Percentiles rank a stretch among this genome's conserved stretches.
These are phyloP conservation scores for Noctua comes DNA, from an alignment of 2,888 invertebrate genomes.

Conservation along the genomic window DNA sequence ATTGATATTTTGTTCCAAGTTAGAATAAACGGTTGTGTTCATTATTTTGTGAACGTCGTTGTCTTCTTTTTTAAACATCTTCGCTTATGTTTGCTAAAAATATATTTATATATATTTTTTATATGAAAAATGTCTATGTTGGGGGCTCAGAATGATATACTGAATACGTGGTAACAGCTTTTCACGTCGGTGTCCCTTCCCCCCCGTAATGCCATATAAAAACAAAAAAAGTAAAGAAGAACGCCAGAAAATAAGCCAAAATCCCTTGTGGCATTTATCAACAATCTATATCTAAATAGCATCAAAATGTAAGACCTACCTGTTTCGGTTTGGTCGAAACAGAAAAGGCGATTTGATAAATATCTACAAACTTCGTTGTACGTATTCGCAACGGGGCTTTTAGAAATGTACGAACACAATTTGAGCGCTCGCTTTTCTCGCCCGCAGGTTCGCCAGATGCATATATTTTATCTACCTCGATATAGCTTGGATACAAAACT, in stretches of 20 bases:
- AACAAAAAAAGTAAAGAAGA: background rate
- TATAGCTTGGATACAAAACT: slow-evolving; percentile 58
- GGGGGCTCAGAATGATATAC: too few relatives aligned
- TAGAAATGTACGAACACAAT: slow-evolving; percentile 81
- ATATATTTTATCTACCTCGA: slow-evolving; percentile 72
- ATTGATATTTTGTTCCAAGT: too few relatives aligned
- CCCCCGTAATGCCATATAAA: background rate
- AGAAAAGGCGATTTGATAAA: slow-evolving; percentile 83
- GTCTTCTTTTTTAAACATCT: too few relatives aligned
- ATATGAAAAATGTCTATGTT: too few relatives aligned
- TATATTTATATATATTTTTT: too few relatives aligned
- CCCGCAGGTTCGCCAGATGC: slow-evolving; percentile 73
- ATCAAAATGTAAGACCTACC: slow-evolving; percentile 45
- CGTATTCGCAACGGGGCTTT: slow-evolving; percentile 78
- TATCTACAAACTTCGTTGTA: slow-evolving; percentile 82
- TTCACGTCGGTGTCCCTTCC: too few relatives aligned
- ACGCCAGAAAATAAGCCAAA: slow-evolving; percentile 4
- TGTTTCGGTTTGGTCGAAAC: slow-evolving; percentile 70
- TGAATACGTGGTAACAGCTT: too few relatives aligned
- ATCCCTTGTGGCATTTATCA: slow-evolving; percentile 24
- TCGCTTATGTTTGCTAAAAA: too few relatives aligned
- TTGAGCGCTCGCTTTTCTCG: slow-evolving; percentile 78
- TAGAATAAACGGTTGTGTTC: too few relatives aligned
- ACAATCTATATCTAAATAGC: slow-evolving; percentile 43
- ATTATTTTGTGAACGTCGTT: too few relatives aligned